phyloP scores from a whole-genome alignment of 2,888 invertebrate genomes.

The Petrolisthes cinctipes region DNA sequence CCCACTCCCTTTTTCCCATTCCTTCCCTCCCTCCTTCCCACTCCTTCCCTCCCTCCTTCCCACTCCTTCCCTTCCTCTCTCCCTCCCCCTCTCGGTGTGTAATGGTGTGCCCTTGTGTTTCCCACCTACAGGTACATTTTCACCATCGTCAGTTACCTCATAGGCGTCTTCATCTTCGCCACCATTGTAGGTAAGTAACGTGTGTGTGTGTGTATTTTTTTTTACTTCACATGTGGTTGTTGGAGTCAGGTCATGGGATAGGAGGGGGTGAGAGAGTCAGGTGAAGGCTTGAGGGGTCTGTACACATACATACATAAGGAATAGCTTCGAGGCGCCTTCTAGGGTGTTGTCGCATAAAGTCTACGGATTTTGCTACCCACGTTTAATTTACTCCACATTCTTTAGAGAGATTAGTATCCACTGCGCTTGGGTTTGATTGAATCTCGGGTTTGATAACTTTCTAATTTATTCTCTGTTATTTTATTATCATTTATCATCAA shows the following conservation, averaged over 20 bases:
- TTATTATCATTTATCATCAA: background rate
- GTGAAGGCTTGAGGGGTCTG: background rate
- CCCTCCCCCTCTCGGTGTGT: background rate
- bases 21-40: no score
- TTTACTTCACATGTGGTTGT: background rate
- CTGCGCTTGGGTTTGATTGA: no score
- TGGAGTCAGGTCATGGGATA: background rate
- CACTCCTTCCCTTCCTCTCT: background rate
- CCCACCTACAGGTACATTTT: slow-evolving; percentile 86
- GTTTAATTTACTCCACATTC: background rate
- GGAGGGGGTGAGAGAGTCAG: background rate
- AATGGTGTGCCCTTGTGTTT: slow-evolving; percentile 7
- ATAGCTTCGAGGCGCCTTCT: no score
- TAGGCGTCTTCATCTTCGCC: slow-evolving; percentile 97
- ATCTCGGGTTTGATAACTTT: slow-evolving; percentile 30
- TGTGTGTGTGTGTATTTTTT: slow-evolving; percentile 24
- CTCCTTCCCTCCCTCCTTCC: background rate
- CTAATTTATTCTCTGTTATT: slow-evolving; percentile 32
- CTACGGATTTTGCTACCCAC: background rate
- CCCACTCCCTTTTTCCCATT: no score
- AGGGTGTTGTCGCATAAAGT: background rate
- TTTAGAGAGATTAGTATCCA: no score
- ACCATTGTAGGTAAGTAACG: slow-evolving; percentile 86
- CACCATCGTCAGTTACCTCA: slow-evolving; percentile 95
- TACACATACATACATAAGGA: no score